Percentiles rank a stretch among this genome's conserved stretches.
Evolutionary conservation across 2,888 invertebrate genomes (phyloP).

Genomic region (Electrophaes corylata): DNA sequence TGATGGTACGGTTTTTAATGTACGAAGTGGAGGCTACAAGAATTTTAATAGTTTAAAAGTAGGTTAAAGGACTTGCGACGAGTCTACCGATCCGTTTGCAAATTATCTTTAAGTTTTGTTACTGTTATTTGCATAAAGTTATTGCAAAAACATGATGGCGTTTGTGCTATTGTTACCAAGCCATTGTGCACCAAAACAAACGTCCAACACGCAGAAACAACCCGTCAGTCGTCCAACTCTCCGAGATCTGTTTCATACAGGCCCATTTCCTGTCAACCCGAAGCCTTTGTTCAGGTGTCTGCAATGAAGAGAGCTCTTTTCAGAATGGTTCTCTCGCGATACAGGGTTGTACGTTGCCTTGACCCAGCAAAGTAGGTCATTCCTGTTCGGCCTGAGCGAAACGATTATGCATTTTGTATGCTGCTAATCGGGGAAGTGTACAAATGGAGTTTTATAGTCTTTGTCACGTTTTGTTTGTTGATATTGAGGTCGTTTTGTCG

Average conservation of each 20-base stretch:
- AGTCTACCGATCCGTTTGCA: constrained; percentile 3
- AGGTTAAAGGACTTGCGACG: constrained; percentile 12
- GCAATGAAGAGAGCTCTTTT: constrained; percentile 36
- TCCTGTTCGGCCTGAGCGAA: constrained; percentile 45
- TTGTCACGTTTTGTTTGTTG: constrained; percentile 26
- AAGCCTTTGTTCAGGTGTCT: constrained; percentile 47
- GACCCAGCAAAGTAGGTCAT: constrained; percentile 58
- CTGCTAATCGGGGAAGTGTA: constrained; percentile 48
- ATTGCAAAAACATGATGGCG: constrained; percentile 29
- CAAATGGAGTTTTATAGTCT: constrained; percentile 27
- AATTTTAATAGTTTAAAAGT: constrained; percentile 10
- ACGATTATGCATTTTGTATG: constrained; percentile 60
- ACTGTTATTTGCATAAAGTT: constrained; percentile 27
- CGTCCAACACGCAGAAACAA: constrained; percentile 40
- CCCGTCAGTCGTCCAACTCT: constrained; percentile 46
- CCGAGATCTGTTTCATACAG: constrained; percentile 43
- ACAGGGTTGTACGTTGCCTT: constrained; percentile 51
- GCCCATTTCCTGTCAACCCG: constrained; percentile 41
- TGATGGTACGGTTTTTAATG: constrained; percentile 26
- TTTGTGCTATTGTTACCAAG: constrained; percentile 32
- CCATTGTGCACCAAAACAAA: constrained; percentile 41
- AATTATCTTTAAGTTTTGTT: constrained; percentile 1
- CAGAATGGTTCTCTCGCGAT: constrained; percentile 39
- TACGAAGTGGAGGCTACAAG: constrained; percentile 11
- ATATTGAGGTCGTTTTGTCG: constrained; percentile 22